Percentiles rank a stretch among this genome's conserved stretches.
Conservation (phyloP, 2,888 invertebrate genomes). For the Meiosimyza platycephala region DNA sequence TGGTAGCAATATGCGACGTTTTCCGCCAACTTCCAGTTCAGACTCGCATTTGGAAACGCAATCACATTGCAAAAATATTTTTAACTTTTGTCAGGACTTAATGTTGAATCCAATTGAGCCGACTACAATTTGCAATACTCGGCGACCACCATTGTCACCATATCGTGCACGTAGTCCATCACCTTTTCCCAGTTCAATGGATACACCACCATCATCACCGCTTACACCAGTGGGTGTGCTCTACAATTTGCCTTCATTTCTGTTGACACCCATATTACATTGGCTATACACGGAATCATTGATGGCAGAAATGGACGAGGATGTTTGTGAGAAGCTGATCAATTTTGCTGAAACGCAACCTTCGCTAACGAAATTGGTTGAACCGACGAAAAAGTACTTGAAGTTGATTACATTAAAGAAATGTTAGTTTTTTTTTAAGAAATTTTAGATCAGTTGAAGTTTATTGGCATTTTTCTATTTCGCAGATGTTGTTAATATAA, state of each 20-base stretch:
- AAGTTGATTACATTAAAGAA: slow-evolving; percentile 74
- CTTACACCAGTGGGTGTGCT: slow-evolving; percentile 70
- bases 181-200: slow-evolving; percentile 60
- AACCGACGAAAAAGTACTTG: slow-evolving; percentile 72
- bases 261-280: slow-evolving; percentile 73
- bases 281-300: slow-evolving; percentile 76
- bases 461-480: slow-evolving; percentile 41
- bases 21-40: slow-evolving; percentile 58
- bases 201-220: slow-evolving; percentile 64
- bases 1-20: slow-evolving; percentile 49
- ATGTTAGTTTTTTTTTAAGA: slow-evolving; percentile 68
- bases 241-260: slow-evolving; percentile 71
- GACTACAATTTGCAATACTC: slow-evolving; percentile 50
- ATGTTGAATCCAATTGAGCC: slow-evolving; percentile 53
- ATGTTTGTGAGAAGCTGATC: slow-evolving; percentile 71
- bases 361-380: slow-evolving; percentile 70
- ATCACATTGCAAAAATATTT: slow-evolving; percentile 58
- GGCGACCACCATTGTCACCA: slow-evolving; percentile 61
- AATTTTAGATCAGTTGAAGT: neutral
- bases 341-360: slow-evolving; percentile 69
- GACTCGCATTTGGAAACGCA: slow-evolving; percentile 61
- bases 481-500: slow-evolving; percentile 73
- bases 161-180: slow-evolving; percentile 62
- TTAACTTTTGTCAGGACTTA: slow-evolving; percentile 62
- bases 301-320: slow-evolving; percentile 71